Percentiles rank a stretch among this genome's conserved stretches.
phyloP scores from a whole-genome alignment of 2,113 vertebrate species.

The Dermatemys mawii region DNA sequence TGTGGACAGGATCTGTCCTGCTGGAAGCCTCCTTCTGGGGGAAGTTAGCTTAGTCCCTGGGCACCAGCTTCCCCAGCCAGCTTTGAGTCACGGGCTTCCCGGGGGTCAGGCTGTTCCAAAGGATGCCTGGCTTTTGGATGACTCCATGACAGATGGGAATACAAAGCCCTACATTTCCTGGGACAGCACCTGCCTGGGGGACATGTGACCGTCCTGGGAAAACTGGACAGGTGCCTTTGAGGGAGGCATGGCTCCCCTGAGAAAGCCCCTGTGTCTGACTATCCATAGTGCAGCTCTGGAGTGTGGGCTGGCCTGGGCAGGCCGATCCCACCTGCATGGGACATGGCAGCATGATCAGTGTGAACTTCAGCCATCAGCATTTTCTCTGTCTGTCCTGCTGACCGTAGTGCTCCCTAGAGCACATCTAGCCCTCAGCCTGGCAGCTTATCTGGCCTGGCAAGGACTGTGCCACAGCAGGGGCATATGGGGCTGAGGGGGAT shows the following conservation, averaged over 20 bases:
- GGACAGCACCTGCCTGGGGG: background rate
- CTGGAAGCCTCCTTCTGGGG: background rate
- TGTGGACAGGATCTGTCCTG: background rate
- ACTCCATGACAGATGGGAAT: background rate
- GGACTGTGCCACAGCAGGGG: background rate
- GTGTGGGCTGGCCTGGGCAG: background rate
- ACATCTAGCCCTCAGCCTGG: background rate
- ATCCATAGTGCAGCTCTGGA: background rate
- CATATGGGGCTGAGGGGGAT: background rate
- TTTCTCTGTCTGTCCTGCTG: background rate
- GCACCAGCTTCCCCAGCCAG: background rate
- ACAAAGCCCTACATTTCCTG: background rate
- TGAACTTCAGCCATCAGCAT: background rate
- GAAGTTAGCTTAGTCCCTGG: background rate
- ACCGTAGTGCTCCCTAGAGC: background rate
- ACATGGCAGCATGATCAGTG: background rate
- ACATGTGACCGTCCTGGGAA: background rate
- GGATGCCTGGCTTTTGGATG: background rate
- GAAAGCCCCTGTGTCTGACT: background rate
- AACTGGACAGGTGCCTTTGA: background rate
- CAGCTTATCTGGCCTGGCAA: background rate
- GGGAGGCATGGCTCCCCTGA: too few relatives aligned
- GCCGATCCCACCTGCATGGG: background rate
- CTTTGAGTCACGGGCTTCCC: background rate
- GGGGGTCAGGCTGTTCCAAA: fast-evolving